Percentiles rank a stretch among this genome's conserved stretches.
Evolutionary conservation across 2,888 invertebrate genomes (phyloP).

Genomic region (Mesorhabditis sp.): DNA sequence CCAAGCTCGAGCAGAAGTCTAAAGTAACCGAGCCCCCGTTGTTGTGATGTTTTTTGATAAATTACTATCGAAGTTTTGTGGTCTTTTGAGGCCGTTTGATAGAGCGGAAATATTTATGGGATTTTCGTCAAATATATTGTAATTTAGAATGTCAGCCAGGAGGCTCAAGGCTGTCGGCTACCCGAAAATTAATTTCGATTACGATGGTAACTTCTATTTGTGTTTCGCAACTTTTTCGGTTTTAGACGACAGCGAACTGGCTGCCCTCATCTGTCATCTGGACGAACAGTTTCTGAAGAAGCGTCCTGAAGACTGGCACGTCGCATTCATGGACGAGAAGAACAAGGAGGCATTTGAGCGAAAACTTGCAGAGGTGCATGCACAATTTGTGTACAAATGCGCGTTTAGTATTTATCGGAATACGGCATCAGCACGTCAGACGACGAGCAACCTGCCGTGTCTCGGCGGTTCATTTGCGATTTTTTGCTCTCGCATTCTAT

Average conservation of each 20-base stretch:
- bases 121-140: neutral
- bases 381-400: neutral
- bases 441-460: conserved; percentile 9
- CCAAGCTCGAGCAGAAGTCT: conserved; percentile 25
- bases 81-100: too few species aligned
- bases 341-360: conserved; percentile 18
- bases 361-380: conserved; percentile 21
- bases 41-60: too few species aligned
- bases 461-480: conserved; percentile 23
- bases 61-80: too few species aligned
- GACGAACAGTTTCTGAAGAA: conserved; percentile 26
- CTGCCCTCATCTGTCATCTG: conserved; percentile 23
- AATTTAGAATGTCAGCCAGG: conserved; percentile 26
- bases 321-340: conserved; percentile 24
- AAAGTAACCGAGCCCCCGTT: too few species aligned
- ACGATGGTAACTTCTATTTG: conserved; percentile 20
- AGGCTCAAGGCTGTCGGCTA: conserved; percentile 32
- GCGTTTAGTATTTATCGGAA: conserved; percentile 28
- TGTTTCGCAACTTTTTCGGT: too few species aligned
- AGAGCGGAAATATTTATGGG: neutral
- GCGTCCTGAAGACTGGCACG: conserved; percentile 27
- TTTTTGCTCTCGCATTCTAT: conserved; percentile 26
- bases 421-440: conserved; percentile 15
- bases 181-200: conserved; percentile 26
- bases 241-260: conserved; percentile 29